Conservation (phyloP, 2,888 invertebrate genomes). For the Polydrusus pterygomalis region DNA sequence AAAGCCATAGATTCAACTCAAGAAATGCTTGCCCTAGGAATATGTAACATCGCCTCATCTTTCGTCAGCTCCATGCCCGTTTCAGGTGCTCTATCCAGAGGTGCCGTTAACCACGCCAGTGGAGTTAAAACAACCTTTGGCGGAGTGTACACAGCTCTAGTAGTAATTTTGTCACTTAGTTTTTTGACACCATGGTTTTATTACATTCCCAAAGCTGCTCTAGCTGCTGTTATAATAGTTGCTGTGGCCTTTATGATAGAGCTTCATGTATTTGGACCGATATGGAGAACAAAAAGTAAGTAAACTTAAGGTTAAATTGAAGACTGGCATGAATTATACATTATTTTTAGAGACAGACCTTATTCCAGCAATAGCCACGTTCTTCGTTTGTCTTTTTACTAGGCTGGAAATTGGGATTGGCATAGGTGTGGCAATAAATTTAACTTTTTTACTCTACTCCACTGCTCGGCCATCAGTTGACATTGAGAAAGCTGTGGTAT, state of each 20-base stretch:
- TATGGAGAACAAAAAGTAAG: constrained; percentile 80
- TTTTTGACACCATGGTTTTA: constrained; percentile 81
- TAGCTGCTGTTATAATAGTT: constrained; percentile 83
- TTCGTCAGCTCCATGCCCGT: constrained; percentile 83
- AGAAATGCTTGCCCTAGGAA: constrained; percentile 80
- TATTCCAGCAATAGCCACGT: constrained; percentile 79
- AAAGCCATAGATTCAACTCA: constrained; percentile 81
- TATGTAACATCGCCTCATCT: constrained; percentile 79
- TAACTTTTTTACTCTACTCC: constrained; percentile 77
- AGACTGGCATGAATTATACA: not conserved
- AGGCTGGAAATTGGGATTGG: constrained; percentile 81
- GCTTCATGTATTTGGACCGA: constrained; percentile 77
- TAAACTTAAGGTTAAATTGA: too few species aligned
- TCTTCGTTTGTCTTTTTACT: constrained; percentile 78
- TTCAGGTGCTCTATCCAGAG: constrained; percentile 77
- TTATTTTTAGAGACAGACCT: constrained; percentile 78
- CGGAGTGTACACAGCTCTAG: constrained; percentile 78
- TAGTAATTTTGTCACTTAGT: constrained; percentile 74
- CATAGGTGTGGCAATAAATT: constrained; percentile 78
- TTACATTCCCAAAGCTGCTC: constrained; percentile 78
- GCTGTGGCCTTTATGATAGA: constrained; percentile 83
- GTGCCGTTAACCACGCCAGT: constrained; percentile 83
- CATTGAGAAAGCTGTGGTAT: constrained; percentile 76
- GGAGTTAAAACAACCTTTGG: constrained; percentile 82
- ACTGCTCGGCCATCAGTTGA: constrained; percentile 78